These are phyloP conservation scores for Triops longicaudatus DNA, from an alignment of 1,140 invertebrate species.

Conservation along the genomic window DNA sequence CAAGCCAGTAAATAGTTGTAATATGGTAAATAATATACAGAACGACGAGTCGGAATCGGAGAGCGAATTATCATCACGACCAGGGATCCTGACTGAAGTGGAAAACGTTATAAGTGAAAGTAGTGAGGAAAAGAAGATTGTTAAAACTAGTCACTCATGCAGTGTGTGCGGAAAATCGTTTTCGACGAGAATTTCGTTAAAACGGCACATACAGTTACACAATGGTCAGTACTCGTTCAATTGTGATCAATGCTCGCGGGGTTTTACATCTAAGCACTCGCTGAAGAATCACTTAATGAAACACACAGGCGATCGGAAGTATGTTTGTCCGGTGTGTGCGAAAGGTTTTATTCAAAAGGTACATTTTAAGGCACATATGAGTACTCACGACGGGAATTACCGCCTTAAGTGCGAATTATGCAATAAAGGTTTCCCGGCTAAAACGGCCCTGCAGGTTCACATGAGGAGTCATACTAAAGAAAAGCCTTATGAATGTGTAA, in stretches of 20 bases:
- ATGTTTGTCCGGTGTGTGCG: not conserved
- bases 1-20: not conserved
- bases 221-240: not conserved
- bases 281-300: not conserved
- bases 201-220: constrained; percentile 22
- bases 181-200: not conserved
- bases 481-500: constrained; percentile 25
- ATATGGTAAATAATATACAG: not conserved
- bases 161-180: constrained; percentile 23
- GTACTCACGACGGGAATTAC: not conserved
- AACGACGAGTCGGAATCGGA: not conserved
- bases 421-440: constrained; percentile 23
- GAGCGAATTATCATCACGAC: not conserved
- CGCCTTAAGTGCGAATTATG: constrained; percentile 24
- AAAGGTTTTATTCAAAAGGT: constrained; percentile 7
- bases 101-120: not conserved
- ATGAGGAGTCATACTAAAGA: constrained; percentile 25
- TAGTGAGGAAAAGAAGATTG: not conserved
- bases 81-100: not conserved
- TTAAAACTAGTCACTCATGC: constrained; percentile 20
- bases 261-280: constrained; percentile 13
- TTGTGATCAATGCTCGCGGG: constrained; percentile 17
- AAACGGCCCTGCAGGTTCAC: constrained; percentile 19
- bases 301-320: not conserved
- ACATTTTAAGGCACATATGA: constrained; percentile 16